A percentile compares a stretch with the other conserved stretches of the same genome.
These are phyloP conservation scores for Rhodeus uyekii DNA, from an alignment of 2,797 vertebrate genomes.

Conservation along the genomic window DNA sequence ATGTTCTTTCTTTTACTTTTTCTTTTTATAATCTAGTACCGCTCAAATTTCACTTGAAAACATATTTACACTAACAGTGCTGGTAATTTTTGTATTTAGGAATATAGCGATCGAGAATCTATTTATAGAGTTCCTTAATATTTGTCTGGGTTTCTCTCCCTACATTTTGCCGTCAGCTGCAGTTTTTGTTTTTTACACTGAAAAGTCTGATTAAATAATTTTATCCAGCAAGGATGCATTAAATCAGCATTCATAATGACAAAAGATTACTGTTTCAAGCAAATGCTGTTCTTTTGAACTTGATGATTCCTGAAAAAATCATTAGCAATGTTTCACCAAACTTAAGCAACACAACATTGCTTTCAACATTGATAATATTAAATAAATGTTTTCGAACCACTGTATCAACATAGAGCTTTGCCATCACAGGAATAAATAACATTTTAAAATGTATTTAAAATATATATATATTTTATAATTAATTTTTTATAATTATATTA, in stretches of 20 bases:
- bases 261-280: not conserved
- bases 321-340: not conserved
- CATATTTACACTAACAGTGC: slow-evolving; percentile 23
- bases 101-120: not conserved
- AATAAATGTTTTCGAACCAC: not conserved
- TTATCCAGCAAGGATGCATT: not conserved
- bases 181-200: too few species aligned
- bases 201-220: not conserved
- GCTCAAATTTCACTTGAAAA: slow-evolving; percentile 28
- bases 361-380: too few species aligned
- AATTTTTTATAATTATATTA: too few species aligned
- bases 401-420: too few species aligned
- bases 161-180: not conserved
- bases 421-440: not conserved
- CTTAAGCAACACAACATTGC: not conserved
- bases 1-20: slow-evolving; percentile 21
- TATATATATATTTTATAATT: too few species aligned
- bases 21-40: not conserved
- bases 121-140: not conserved
- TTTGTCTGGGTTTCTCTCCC: not conserved
- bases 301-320: not conserved
- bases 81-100: not conserved
- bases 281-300: not conserved
- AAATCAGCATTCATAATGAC: not conserved
- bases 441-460: not conserved